Base-by-base conservation (phyloP, 2,113 vertebrate genomes). In the Grus americana region DNA sequence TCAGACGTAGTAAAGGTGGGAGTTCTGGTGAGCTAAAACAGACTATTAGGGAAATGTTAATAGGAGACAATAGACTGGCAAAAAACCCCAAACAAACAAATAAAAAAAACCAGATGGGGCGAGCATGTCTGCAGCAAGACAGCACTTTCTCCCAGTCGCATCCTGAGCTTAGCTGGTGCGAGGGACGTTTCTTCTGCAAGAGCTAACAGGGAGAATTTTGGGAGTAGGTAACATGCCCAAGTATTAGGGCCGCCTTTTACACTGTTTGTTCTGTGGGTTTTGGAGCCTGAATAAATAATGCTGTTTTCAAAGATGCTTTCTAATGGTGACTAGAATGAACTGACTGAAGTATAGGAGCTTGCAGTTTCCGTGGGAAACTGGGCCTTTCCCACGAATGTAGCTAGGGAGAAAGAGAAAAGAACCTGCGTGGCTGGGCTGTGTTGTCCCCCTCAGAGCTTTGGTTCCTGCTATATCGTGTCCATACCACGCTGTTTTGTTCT, bases 161-260 rank as follows among this genome's bases (percentile, higher is more conserved):
- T 89, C 36, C 21, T 50, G 47, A 59, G 42, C 61, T 47, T n/a
- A 42, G 58, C 38, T 86, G 47, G 29, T 67, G 6, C 23, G 49
- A 52, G 38, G 29, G 36, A 57, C 1, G 0, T 42, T 88, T 82
- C 55, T 81, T 80, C 63, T 26, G 11, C 68, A 82, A 38, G 72
- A 65, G 12, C 38, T 65, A 26, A 15, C 4, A 1, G 26, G 59
- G 29, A 50, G n/a, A 61, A 54, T 75, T 67, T 59, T 1, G 2
- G 11, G 65, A 87, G 22, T 58, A 15, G 17, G 11, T 89, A 74
- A 11, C 0, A 0, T 6, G 2, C 20, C 36, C 24, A 7, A 5
- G 9, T 84, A 13, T 58, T 26, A 32, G 47, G 26, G 18, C 40
- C 20, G 20, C 7, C 11, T 23, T 79, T 54, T 65, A 47, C 29